Percentiles rank a stretch among this genome's conserved stretches.
phyloP scores from a whole-genome alignment of 2,797 vertebrate genomes.

The Salmo trutta region DNA sequence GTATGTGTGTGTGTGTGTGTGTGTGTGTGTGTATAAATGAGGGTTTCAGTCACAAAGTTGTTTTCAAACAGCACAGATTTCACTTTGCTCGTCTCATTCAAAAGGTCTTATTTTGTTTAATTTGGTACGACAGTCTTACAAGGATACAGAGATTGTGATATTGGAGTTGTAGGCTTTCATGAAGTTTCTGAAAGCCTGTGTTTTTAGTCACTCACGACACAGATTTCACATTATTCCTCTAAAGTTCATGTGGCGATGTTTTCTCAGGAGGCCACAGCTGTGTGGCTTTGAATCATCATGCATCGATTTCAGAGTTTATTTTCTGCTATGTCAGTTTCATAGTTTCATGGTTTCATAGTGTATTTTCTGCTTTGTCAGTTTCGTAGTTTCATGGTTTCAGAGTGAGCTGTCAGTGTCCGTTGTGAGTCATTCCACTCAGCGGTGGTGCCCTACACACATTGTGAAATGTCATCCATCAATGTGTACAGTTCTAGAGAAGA shows the following conservation, averaged over 20 bases:
- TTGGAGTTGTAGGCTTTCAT: background rate
- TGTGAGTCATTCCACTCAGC: conserved; percentile 61
- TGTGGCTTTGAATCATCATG: conserved; percentile 52
- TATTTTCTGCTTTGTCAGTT: conserved; percentile 55
- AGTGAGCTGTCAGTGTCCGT: conserved; percentile 41
- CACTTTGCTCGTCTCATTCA: background rate
- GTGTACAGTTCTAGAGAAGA: no score
- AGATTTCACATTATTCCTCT: background rate
- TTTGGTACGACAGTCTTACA: background rate
- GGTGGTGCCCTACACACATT: conserved; percentile 12
- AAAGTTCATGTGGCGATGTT: background rate
- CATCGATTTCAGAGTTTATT: conserved; percentile 55
- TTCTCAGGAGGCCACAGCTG: conserved; percentile 43
- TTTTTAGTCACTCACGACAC: background rate
- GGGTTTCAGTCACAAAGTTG: background rate
- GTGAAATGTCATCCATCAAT: background rate
- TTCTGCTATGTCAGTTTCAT: conserved; percentile 61
- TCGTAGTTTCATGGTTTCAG: background rate
- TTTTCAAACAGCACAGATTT: background rate
- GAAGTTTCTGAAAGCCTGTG: background rate
- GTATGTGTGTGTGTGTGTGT: background rate
- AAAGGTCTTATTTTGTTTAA: background rate
- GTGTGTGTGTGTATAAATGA: background rate
- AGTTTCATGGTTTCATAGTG: conserved; percentile 53
- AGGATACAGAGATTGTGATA: background rate